Conservation (phyloP, 2,888 invertebrate species). For the Blera fallax region DNA sequence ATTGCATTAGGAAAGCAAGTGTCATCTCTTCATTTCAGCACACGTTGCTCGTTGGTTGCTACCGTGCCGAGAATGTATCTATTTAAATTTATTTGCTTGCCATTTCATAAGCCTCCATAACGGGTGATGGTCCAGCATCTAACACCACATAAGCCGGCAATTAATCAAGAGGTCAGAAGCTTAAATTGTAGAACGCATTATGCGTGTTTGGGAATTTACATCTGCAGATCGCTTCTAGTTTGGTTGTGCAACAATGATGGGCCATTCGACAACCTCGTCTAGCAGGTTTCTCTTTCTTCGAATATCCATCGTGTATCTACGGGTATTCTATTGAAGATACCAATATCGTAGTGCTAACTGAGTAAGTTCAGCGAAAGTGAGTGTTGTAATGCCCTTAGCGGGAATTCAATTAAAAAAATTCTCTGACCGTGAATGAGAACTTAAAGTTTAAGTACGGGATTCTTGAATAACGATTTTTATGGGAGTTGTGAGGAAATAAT, state of each 20-base stretch:
- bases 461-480: not conserved
- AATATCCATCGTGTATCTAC: not conserved
- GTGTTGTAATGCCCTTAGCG: conserved; percentile 5
- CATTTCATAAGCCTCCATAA: conserved; percentile 1
- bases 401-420: conserved; percentile 25
- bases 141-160: not conserved
- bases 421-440: conserved; percentile 56
- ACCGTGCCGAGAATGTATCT: conserved; percentile 12
- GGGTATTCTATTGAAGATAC: conserved; percentile 5
- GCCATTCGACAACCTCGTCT: conserved; percentile 29
- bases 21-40: conserved; percentile 44
- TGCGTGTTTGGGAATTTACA: conserved; percentile 58
- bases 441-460: not conserved
- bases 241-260: conserved; percentile 47
- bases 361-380: conserved; percentile 31
- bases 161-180: conserved; percentile 9
- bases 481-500: not conserved
- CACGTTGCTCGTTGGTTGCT: conserved; percentile 26
- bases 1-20: conserved; percentile 36
- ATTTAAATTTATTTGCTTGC: conserved; percentile 24
- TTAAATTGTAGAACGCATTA: conserved; percentile 41
- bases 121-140: not conserved
- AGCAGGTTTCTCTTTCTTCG: conserved; percentile 19
- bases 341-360: conserved; percentile 9
- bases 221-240: conserved; percentile 36